Conservation (phyloP, 2,888 invertebrate genomes). For the Oligia fasciuncula region DNA sequence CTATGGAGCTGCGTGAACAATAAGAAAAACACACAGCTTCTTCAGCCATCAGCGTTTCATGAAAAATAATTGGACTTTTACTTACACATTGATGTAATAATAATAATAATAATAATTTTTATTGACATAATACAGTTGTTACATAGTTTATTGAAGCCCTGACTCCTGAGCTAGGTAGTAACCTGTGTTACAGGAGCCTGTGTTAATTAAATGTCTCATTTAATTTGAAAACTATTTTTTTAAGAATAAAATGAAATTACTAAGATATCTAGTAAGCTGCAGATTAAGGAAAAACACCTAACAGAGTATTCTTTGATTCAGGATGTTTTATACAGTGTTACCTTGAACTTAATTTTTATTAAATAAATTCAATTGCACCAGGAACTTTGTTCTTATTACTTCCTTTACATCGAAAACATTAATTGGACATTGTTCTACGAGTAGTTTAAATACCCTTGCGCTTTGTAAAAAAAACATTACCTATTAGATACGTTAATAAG, state of each 20-base stretch:
- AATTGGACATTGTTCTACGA: constrained; percentile 52
- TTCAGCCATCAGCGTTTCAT: not conserved
- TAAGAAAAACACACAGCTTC: not conserved
- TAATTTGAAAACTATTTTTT: not conserved
- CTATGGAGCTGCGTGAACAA: not conserved
- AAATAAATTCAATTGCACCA: constrained; percentile 63
- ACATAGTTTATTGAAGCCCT: no score
- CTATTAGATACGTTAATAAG: not conserved
- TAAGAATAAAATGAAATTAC: not conserved
- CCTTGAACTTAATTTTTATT: constrained; percentile 64
- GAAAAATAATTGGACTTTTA: not conserved
- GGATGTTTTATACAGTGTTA: constrained; percentile 27
- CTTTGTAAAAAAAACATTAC: constrained; percentile 26
- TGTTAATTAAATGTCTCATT: not conserved
- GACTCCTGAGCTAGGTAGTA: no score
- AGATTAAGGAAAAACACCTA: not conserved
- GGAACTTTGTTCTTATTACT: constrained; percentile 61
- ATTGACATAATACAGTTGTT: no score
- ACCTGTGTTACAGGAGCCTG: no score
- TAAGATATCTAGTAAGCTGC: not conserved
- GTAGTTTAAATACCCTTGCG: constrained; percentile 44
- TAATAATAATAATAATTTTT: no score
- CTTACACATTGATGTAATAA: not conserved
- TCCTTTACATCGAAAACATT: constrained; percentile 61
- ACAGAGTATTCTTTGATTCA: constrained; percentile 10